Base-by-base conservation (phyloP, 2,113 vertebrate species). In the Arothron firmamentum region DNA sequence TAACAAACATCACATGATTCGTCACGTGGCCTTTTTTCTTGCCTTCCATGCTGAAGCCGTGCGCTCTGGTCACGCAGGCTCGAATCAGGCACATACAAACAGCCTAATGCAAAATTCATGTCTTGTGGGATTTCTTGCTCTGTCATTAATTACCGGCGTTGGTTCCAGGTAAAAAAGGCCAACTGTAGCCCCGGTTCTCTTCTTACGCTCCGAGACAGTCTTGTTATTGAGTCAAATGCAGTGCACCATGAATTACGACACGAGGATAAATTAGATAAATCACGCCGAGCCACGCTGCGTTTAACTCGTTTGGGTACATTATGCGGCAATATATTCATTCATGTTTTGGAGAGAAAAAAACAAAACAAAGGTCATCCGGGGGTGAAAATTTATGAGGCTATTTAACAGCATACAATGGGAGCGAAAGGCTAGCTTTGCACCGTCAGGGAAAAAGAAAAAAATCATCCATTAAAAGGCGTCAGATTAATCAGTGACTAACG, bases 41-140 rank as follows among this genome's bases (percentile, higher is more conserved):
- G 54, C 77, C 54, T 70, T 64, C 38, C 55, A 53, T 38, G 55
- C 74, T 48, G 16, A 56, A 59, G 74, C 67, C 18, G 19, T 59
- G 53, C 45, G 48, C 71, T 71, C 49, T 21, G n/a, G 42, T 81
- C 81, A 55, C 17, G 21, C 50, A 56, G 50, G 72, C 51, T 67
- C 38, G 65, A 71, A 75, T 77, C 65, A 60, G 69, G 70, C 56
- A 46, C 60, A 80, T 63, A 77, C 75, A 78, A 88, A 84, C 78
- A 81, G 74, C 73, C 76, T 82, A 38, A 84, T 87, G 80, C 59
- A 82, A 86, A 86, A 86, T 88, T 82, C 67, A 87, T 86, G 82
- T 84, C 82, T 69, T 62, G 63, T 75, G 81, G 83, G 86, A 82
- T 83, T 84, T 81, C 71, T 87, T 81, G 71, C 67, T 62, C 76